Base-by-base conservation (phyloP, 2,797 vertebrate species). In the Urophycis tenuis region DNA sequence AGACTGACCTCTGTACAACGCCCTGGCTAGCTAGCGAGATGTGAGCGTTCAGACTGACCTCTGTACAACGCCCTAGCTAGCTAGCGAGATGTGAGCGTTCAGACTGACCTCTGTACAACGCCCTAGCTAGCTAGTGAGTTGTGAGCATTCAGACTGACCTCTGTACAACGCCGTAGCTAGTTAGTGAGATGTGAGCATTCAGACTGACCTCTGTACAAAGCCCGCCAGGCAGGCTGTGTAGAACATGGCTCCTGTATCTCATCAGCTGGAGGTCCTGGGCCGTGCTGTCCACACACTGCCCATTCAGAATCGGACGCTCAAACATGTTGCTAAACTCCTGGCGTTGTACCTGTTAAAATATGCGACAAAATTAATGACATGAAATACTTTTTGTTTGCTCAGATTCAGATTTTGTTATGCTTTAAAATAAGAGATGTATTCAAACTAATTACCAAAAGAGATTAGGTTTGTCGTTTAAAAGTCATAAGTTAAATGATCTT, bases 251-350 rank as follows among this genome's bases (percentile, higher is more conserved):
- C 88, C 97, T 94, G 91, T 97, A 99, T 78, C 96, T 92, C 97
- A 99, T 99, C 81, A 99, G 93, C 69, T 94, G 95, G 77, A 96
- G 85, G 9, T 99, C 97, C 87, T 98, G 96, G 0, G 96, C 92
- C 0, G 97, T 99, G 90, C 96, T 98, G 93, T 99, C 97, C 17
- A 96, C 93, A 79, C 97, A 99, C 92, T 99, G 97, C 33, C 97
- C 97, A 0, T 99, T 99, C 75, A 99, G 92, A 87, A 99, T 98
- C 75, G 97, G 97, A 78, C 97, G 93, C 84, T 99, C 97, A 79
- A 99, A 99, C 97, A 99, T 98, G 93, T 99, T 99, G 82, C 97
- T 98, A 90, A 99, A 99, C 81, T 99, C 97, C 90, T 99, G 97
- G 76, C 97, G 91, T 0, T 0, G 96, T 96, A 74, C 97, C 97